Evolutionary conservation across 2,888 invertebrate species (phyloP).

Genomic region (Boloria euphrosyne): DNA sequence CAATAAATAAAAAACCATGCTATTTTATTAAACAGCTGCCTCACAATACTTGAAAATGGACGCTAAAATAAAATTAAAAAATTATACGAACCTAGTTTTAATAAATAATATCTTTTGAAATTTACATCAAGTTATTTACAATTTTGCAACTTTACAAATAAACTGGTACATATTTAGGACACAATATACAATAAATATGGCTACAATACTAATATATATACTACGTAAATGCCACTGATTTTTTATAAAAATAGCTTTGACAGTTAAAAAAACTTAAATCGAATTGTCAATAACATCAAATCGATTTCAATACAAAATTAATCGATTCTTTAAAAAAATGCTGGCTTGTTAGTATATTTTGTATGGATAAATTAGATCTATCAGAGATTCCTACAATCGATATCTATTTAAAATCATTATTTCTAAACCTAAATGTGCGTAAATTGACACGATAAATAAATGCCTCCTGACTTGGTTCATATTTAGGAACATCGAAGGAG

Average conservation of each 20-base stretch:
- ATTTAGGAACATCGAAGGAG: conserved; percentile 23
- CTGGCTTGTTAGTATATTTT: neutral
- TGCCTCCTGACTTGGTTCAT: conserved; percentile 11
- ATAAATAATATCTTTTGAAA: conserved; percentile 9
- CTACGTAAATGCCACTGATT: neutral
- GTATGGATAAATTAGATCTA: conserved; percentile 3
- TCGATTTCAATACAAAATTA: neutral
- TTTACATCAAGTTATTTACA: conserved; percentile 8
- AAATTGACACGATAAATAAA: conserved; percentile 3
- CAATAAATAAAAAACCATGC: neutral
- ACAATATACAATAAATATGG: conserved; percentile 3
- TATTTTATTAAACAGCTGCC: conserved; percentile 6
- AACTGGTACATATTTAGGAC: conserved; percentile 13
- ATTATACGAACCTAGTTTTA: neutral
- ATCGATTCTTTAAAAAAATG: conserved; percentile 7
- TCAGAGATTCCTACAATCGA: neutral
- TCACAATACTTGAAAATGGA: neutral
- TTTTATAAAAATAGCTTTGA: neutral
- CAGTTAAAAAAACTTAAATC: neutral
- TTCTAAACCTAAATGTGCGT: neutral
- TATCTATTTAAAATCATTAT: neutral
- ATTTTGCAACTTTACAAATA: neutral
- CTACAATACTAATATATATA: neutral
- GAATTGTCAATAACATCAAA: neutral
- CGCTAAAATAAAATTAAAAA: neutral